phyloP scores from a whole-genome alignment of 2,888 invertebrate genomes.

The Ectemnius lituratus region DNA sequence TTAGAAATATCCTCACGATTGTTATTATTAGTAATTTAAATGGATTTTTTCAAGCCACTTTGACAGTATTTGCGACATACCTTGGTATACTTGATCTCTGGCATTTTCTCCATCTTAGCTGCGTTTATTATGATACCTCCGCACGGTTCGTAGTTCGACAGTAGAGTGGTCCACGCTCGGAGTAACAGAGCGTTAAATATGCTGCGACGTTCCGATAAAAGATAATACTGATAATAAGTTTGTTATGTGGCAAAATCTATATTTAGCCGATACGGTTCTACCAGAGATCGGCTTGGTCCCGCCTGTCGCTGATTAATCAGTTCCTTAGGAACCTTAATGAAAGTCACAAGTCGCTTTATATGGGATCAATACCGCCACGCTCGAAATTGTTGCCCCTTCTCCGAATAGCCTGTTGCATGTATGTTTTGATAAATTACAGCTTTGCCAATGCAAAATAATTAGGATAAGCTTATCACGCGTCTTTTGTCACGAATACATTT shows the following conservation, averaged over 20 bases:
- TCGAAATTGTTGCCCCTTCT: too few species aligned
- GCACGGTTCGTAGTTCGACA: background rate
- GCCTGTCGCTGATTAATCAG: constrained; percentile 2
- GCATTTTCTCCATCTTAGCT: constrained; percentile 28
- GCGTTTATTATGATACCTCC: background rate
- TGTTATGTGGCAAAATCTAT: constrained; percentile 18
- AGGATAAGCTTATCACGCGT: too few species aligned
- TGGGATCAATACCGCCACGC: too few species aligned
- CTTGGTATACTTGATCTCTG: constrained; percentile 53
- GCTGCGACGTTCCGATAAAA: background rate
- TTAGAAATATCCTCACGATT: background rate
- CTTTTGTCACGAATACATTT: too few species aligned
- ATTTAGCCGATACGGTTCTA: background rate
- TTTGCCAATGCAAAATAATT: too few species aligned
- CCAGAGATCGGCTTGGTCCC: background rate
- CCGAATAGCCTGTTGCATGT: too few species aligned
- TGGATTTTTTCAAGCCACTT: background rate
- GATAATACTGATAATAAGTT: constrained; percentile 16
- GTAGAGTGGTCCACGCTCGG: constrained; percentile 1
- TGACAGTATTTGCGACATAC: constrained; percentile 33
- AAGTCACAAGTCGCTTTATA: too few species aligned
- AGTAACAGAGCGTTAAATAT: constrained; percentile 6
- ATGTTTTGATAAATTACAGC: too few species aligned
- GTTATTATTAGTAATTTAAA: background rate
- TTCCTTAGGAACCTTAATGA: too few species aligned